Evolutionary conservation across 2,888 invertebrate species (phyloP).

Genomic region (Anthrax anthrax): DNA sequence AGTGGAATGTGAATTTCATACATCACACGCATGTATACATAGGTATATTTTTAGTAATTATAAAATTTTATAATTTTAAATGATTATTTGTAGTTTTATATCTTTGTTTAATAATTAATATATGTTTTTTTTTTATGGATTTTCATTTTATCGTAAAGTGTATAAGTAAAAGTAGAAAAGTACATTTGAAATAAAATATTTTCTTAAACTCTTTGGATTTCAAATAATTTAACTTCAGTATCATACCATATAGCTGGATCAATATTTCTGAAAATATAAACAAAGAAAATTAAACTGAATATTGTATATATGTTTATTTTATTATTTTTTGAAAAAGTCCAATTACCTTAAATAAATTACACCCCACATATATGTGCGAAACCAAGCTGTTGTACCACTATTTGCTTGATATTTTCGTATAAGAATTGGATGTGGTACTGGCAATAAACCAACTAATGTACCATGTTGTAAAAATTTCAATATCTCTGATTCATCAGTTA

Average conservation of each 20-base stretch:
- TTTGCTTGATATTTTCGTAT: conserved; percentile 99
- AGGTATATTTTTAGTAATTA: no score
- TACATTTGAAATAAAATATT: background rate
- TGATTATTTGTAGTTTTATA: no score
- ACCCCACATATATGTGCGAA: conserved; percentile 99
- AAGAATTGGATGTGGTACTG: conserved; percentile 97
- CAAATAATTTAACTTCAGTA: conserved; percentile 96
- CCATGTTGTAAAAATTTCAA: conserved; percentile 97
- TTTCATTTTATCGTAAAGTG: no score
- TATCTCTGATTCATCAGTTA: conserved; percentile 99
- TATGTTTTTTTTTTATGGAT: no score
- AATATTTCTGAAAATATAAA: conserved; percentile 59
- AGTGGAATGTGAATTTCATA: no score
- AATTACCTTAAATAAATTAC: conserved; percentile 86
- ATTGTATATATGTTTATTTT: background rate
- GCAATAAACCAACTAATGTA: conserved; percentile 89
- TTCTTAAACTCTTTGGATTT: conserved; percentile 89
- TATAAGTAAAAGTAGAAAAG: no score
- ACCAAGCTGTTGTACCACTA: conserved; percentile 97
- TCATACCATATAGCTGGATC: conserved; percentile 99
- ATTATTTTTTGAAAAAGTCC: background rate
- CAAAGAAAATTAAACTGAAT: background rate
- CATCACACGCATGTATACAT: no score
- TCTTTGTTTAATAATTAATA: no score
- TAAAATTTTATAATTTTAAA: no score